These are phyloP conservation scores for Drosophila tanythrix DNA, from an alignment of 2,888 invertebrate genomes.

Conservation along the genomic window DNA sequence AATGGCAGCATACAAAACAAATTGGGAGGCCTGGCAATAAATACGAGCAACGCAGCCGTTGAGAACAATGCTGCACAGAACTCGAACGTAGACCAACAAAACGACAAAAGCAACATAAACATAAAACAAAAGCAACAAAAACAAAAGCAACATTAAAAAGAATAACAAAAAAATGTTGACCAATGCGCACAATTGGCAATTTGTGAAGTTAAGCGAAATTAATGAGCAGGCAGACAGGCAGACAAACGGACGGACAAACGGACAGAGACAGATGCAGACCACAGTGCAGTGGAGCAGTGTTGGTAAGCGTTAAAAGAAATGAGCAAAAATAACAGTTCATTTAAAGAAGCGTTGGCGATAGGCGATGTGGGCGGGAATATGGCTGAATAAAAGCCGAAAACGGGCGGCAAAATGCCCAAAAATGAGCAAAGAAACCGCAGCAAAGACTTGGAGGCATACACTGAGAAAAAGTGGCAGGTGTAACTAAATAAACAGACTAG, in stretches of 20 bases:
- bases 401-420: conserved; percentile 7
- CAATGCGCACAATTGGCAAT: conserved; percentile 81
- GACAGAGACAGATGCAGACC: neutral
- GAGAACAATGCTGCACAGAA: conserved; percentile 55
- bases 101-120: conserved; percentile 8
- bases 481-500: no score
- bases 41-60: conserved; percentile 70
- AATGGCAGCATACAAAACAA: conserved; percentile 69
- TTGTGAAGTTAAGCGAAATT: conserved; percentile 82
- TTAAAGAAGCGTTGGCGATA: conserved; percentile 1
- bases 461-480: neutral
- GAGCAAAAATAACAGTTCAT: conserved; percentile 16
- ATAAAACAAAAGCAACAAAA: conserved; percentile 27
- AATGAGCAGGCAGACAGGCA: conserved; percentile 59
- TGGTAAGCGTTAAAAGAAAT: conserved; percentile 25
- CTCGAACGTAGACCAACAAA: conserved; percentile 18
- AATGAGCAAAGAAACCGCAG: conserved; percentile 15
- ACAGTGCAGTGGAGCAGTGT: conserved; percentile 24
- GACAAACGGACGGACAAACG: neutral
- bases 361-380: conserved; percentile 16
- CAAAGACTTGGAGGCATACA: conserved; percentile 5
- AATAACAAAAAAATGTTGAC: conserved; percentile 66
- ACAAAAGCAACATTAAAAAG: conserved; percentile 22
- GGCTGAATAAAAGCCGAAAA: conserved; percentile 60
- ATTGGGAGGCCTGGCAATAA: conserved; percentile 75